phyloP scores from a whole-genome alignment of 2,797 vertebrate genomes.

The Mus spretus region DNA sequence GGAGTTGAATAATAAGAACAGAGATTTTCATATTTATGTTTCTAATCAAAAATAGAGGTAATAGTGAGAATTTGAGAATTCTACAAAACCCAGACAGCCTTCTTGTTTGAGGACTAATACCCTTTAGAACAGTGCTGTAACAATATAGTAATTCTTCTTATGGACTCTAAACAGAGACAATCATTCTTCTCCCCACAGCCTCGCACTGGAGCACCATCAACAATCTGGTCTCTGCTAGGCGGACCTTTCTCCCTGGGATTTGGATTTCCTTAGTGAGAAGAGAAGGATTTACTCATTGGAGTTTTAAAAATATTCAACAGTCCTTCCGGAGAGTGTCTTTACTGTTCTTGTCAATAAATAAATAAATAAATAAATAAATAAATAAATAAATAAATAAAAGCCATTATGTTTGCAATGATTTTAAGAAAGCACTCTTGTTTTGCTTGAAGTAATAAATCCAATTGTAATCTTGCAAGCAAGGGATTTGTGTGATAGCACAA shows the following conservation, averaged over 20 bases:
- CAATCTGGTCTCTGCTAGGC: not conserved
- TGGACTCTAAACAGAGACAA: not conserved
- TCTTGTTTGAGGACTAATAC: not conserved
- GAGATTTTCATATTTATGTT: constrained; percentile 5
- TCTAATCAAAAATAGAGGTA: not conserved
- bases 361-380: not conserved
- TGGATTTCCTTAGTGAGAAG: not conserved
- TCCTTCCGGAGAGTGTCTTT: not conserved
- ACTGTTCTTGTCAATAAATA: not conserved
- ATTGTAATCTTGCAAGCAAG: not conserved
- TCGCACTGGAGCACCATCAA: not conserved
- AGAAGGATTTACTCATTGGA: not conserved
- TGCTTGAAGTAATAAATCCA: constrained; percentile 33
- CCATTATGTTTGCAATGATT: constrained; percentile 9
- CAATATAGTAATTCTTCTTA: not conserved
- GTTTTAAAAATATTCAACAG: not conserved
- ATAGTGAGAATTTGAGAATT: not conserved
- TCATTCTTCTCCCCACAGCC: not conserved
- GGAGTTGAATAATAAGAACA: not conserved
- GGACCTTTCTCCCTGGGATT: not conserved
- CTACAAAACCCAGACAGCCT: not conserved
- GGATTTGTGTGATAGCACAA: not conserved
- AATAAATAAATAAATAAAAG: not conserved
- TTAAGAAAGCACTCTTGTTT: not conserved
- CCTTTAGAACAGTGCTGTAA: not conserved